Conservation (phyloP, 2,113 vertebrate species). For the Eptatretus burgeri region DNA sequence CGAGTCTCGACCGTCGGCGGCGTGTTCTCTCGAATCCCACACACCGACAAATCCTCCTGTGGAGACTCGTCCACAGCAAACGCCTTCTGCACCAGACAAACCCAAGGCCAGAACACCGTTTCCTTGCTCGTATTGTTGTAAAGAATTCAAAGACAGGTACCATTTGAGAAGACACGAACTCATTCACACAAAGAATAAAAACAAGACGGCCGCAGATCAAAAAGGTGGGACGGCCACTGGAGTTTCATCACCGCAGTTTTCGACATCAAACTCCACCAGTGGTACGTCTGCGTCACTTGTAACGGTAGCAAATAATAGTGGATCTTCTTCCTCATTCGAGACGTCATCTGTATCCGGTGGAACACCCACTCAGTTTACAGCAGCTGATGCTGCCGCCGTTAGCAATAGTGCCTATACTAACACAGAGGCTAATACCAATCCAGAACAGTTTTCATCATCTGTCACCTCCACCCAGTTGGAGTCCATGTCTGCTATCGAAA, state of each 20-base stretch:
- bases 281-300: conserved; percentile 13
- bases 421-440: background rate
- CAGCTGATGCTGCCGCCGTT: background rate
- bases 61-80: background rate
- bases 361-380: background rate
- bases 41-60: conserved; percentile 2
- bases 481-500: too few relatives aligned
- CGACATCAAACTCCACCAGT: conserved; percentile 49
- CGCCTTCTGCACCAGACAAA: conserved; percentile 1
- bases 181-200: conserved; percentile 85
- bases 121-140: conserved; percentile 88
- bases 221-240: conserved; percentile 37
- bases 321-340: background rate
- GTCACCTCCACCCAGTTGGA: too few relatives aligned
- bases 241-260: conserved; percentile 66
- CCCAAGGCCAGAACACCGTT: conserved; percentile 57
- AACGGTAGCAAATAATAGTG: conserved; percentile 11
- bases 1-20: too few relatives aligned
- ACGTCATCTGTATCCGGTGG: background rate
- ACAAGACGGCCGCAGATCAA: conserved; percentile 86
- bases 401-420: conserved; percentile 2
- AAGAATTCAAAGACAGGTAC: conserved; percentile 95
- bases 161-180: conserved; percentile 84
- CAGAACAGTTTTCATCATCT: too few relatives aligned
- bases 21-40: background rate